Base-by-base conservation (phyloP, 2,797 vertebrate species). In the Octomys mimax region DNA sequence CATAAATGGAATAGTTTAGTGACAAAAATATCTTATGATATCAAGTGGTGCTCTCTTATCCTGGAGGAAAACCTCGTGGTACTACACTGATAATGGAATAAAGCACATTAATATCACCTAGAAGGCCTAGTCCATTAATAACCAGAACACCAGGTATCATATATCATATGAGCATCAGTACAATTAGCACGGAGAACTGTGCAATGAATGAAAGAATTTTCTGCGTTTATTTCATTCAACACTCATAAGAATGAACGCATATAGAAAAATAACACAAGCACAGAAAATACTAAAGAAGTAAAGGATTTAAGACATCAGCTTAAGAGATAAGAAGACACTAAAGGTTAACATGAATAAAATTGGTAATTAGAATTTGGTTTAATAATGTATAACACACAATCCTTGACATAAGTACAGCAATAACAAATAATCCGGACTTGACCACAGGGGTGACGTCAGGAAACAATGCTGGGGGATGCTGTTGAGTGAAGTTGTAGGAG, bases 251-350 rank as follows among this genome's bases (percentile, higher is more conserved):
- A 57, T 64, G 42, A 39, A 18, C 64, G 42, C 33, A 54, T 26
- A 42, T 22, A 80, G 22, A 28, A 83, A 33, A 61, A 59, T 61
- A 73, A 33, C 12, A 87, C n/a, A 21, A 22, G 39, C 5, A 61
- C 18, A 12, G 14, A 94, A 90, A 95, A 89, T 73, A 89, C 31
- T 91, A 82, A 87, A 33, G 46, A 73, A 92, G 80, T 89, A 57
- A 93, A 80, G 19, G 71, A 79, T 71, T 62, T 89, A 59, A 88
- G 13, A 54, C 13, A 54, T 54, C 8, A 81, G 42, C 68, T 93
- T 81, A 46, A 75, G 21, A 22, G 0, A 61, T 95, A 31, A 57
- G 12, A 92, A 28, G 2, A 64, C 36, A 93, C 46, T 61, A 71
- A 91, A 66, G 21, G 6, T 75, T 5, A 59, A 19, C 8, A 89